phyloP scores from a whole-genome alignment of 2,888 invertebrate species.

The Tetramorium bicarinatum region DNA sequence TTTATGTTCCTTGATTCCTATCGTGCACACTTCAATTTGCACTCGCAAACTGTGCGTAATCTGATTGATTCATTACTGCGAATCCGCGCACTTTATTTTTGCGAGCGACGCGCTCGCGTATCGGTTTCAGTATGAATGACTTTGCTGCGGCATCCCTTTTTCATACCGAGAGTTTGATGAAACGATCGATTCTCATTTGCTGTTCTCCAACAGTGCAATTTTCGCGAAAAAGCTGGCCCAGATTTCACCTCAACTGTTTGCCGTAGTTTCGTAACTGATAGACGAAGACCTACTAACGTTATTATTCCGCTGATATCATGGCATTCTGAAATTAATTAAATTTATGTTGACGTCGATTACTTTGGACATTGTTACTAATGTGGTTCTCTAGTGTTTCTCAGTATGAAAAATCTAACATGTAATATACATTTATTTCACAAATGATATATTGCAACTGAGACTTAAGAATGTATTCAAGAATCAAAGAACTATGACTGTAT shows the following conservation, averaged over 20 bases:
- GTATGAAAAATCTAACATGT: neutral
- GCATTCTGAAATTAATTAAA: neutral
- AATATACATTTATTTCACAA: neutral
- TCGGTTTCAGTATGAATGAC: constrained; percentile 36
- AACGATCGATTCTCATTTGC: constrained; percentile 55
- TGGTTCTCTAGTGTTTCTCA: neutral
- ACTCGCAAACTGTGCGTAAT: constrained; percentile 53
- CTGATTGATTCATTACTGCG: constrained; percentile 40
- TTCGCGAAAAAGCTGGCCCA: neutral
- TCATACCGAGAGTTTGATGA: constrained; percentile 32
- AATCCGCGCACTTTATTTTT: constrained; percentile 52
- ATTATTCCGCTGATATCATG: constrained; percentile 28
- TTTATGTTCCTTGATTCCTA: constrained; percentile 48
- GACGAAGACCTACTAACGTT: constrained; percentile 26
- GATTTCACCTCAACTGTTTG: constrained; percentile 20
- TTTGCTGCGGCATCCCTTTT: constrained; percentile 6
- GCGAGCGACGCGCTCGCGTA: neutral
- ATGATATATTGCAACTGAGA: neutral
- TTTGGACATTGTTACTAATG: neutral
- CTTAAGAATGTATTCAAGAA: neutral
- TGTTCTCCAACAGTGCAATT: constrained; percentile 20
- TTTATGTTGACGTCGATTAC: constrained; percentile 7
- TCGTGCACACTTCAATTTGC: constrained; percentile 60
- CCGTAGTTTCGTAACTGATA: constrained; percentile 3
- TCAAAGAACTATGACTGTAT: neutral